These are phyloP conservation scores for Hylyphantes graminicola DNA, from an alignment of 1,140 invertebrate genomes.

Conservation along the genomic window DNA sequence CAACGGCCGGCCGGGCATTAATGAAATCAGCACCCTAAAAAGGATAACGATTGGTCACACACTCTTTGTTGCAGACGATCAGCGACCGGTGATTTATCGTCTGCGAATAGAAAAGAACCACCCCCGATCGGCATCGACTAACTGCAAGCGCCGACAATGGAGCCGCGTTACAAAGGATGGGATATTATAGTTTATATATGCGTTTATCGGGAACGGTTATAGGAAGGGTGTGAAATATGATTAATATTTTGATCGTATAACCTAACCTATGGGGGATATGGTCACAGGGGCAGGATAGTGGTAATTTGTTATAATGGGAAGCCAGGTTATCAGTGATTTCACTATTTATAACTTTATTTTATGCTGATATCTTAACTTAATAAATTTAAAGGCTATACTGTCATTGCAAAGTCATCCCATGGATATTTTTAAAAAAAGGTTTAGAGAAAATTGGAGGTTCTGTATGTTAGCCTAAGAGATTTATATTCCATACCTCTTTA, in stretches of 20 bases:
- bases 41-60: slow-evolving; percentile 48
- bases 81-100: slow-evolving; percentile 57
- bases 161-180: slow-evolving; percentile 31
- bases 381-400: too few relatives aligned
- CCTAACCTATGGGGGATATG: not conserved
- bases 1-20: slow-evolving; percentile 24
- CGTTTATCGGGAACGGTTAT: slow-evolving; percentile 1
- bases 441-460: too few relatives aligned
- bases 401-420: too few relatives aligned
- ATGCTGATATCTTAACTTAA: too few relatives aligned
- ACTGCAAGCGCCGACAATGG: slow-evolving; percentile 25
- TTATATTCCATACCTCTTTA: too few relatives aligned
- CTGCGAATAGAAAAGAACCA: slow-evolving; percentile 10
- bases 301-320: not conserved
- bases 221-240: slow-evolving; percentile 50
- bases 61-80: slow-evolving; percentile 40
- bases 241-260: slow-evolving; percentile 45
- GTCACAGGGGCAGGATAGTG: not conserved
- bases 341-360: too few relatives aligned
- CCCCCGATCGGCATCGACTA: slow-evolving; percentile 36
- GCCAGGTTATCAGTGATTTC: too few relatives aligned
- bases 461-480: too few relatives aligned
- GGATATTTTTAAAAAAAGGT: too few relatives aligned
- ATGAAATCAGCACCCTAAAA: slow-evolving; percentile 50
- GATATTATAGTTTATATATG: slow-evolving; percentile 2